These are phyloP conservation scores for Protosalanx chinensis DNA, from an alignment of 2,797 vertebrate species.

Conservation along the genomic window DNA sequence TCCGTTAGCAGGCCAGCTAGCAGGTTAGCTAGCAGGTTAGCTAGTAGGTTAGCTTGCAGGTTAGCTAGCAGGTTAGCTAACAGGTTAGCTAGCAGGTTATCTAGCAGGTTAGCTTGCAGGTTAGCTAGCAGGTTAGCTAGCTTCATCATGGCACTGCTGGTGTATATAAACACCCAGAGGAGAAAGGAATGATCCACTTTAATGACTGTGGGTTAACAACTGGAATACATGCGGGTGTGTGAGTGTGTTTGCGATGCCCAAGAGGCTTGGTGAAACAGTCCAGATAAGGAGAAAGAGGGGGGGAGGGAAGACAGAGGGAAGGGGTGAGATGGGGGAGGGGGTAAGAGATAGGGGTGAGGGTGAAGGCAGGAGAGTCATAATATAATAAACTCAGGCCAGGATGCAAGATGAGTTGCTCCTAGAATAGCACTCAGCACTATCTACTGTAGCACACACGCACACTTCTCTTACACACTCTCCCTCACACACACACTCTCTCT, in stretches of 20 bases:
- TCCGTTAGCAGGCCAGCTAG: too few species aligned
- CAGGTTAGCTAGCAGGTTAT: too few species aligned
- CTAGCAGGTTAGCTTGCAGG: too few species aligned
- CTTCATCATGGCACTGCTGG: too few species aligned
- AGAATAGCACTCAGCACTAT: conserved; percentile 65
- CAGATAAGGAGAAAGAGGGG: conserved; percentile 53
- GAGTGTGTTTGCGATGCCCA: background rate
- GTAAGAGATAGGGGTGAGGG: background rate
- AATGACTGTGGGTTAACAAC: background rate
- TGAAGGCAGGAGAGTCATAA: background rate
- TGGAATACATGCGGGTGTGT: conserved; percentile 18
- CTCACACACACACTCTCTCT: conserved; percentile 26
- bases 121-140: too few species aligned
- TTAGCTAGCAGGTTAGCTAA: too few species aligned
- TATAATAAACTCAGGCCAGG: conserved; percentile 59
- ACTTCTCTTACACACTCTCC: conserved; percentile 45
- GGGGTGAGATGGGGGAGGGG: conserved; percentile 14
- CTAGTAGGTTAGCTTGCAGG: too few species aligned
- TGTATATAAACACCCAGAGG: too few species aligned
- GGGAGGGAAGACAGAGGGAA: conserved; percentile 13
- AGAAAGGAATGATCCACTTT: too few species aligned
- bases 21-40: too few species aligned
- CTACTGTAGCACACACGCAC: conserved; percentile 46
- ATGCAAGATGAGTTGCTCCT: conserved; percentile 61
- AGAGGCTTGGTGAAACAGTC: background rate